Percentiles rank a stretch among this genome's conserved stretches.
Conservation (phyloP, 2,113 vertebrate species). For the Beaufortia kweichowensis region DNA sequence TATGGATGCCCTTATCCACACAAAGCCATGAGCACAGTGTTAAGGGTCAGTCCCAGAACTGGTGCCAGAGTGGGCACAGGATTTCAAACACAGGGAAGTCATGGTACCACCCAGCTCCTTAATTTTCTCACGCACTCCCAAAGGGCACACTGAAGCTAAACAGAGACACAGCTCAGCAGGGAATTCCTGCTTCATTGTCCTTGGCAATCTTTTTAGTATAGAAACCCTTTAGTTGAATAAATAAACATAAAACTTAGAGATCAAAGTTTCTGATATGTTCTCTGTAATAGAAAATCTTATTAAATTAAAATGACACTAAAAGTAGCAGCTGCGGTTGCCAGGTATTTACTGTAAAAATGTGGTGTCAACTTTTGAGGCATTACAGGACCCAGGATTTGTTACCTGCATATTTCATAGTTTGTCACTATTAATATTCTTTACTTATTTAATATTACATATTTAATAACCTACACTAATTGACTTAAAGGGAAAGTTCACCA, state of each 20-base stretch:
- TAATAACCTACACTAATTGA: no score
- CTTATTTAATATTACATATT: no score
- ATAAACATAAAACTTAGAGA: conserved; percentile 37
- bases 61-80: background rate
- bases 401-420: no score
- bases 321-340: no score
- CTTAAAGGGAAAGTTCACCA: no score
- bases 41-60: conserved; percentile 19
- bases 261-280: conserved; percentile 6
- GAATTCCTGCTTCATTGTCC: conserved; percentile 48
- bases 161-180: conserved; percentile 5
- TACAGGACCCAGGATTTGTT: no score
- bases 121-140: conserved; percentile 45
- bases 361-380: no score
- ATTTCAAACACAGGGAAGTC: conserved; percentile 26
- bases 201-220: conserved; percentile 32
- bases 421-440: no score
- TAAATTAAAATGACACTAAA: no score
- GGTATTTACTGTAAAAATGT: no score
- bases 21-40: conserved; percentile 19
- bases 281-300: no score
- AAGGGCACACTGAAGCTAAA: conserved; percentile 32
- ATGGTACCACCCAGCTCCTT: conserved; percentile 23
- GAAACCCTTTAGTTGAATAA: conserved; percentile 34
- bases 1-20: background rate